Percentiles rank a stretch among this genome's conserved stretches.
These are phyloP conservation scores for Eurosta solidaginis DNA, from an alignment of 1,140 invertebrate genomes.

Conservation along the genomic window DNA sequence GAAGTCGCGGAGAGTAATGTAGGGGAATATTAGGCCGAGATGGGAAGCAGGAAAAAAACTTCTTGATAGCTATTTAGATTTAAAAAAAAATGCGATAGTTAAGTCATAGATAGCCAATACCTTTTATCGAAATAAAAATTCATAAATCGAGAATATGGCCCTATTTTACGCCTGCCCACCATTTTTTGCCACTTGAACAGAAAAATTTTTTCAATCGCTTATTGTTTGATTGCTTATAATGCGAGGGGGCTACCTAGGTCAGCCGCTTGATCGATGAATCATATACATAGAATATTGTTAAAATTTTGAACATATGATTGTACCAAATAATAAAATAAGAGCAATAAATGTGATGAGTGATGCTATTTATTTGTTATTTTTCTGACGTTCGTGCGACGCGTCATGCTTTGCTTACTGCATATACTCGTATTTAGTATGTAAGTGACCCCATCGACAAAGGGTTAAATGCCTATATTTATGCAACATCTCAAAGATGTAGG, in stretches of 20 bases:
- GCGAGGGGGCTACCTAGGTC: constrained; percentile 7
- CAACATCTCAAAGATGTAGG: neutral
- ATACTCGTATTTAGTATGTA: too few species aligned
- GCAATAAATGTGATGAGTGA: constrained; percentile 11
- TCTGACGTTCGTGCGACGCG: constrained; percentile 14
- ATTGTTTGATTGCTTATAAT: neutral
- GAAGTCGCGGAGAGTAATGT: too few species aligned
- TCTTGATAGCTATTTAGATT: too few species aligned
- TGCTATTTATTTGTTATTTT: neutral
- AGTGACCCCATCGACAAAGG: constrained; percentile 8
- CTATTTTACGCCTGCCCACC: neutral
- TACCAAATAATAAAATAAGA: neutral
- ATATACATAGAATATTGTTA: neutral
- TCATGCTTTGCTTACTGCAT: too few species aligned
- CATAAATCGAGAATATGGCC: too few species aligned
- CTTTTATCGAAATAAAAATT: too few species aligned
- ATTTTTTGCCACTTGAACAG: neutral
- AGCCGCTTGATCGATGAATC: constrained; percentile 19
- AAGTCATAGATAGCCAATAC: too few species aligned
- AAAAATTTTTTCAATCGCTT: neutral
- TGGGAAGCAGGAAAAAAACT: too few species aligned
- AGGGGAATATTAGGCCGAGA: too few species aligned
- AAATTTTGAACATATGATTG: neutral
- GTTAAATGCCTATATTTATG: constrained; percentile 7
- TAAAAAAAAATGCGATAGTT: too few species aligned